Conservation (phyloP, 2,113 vertebrate genomes). For the Anser brachyrhynchus region DNA sequence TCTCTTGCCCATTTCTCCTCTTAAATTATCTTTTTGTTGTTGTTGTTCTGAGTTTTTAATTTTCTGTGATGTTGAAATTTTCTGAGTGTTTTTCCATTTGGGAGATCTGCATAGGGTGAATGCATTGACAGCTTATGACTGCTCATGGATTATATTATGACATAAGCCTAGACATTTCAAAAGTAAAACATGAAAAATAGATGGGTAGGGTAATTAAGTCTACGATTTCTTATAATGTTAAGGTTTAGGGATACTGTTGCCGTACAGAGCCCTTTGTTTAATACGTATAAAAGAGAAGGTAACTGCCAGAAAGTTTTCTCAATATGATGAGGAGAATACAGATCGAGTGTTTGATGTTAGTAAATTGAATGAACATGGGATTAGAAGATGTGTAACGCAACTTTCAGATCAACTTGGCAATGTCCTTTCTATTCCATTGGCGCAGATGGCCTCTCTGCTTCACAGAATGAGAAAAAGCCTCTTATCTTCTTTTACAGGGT, state of each 20-base stretch:
- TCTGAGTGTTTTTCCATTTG: not conserved
- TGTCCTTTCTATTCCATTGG: not conserved
- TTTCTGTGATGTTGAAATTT: not conserved
- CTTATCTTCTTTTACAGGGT: not conserved
- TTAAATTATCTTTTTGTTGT: not conserved
- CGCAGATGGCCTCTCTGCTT: not conserved
- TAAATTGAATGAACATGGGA: not conserved
- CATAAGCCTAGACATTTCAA: constrained; percentile 20
- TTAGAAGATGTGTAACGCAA: not conserved
- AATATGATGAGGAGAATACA: not conserved
- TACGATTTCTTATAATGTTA: not conserved
- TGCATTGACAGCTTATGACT: constrained; percentile 12
- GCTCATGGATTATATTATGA: constrained; percentile 33
- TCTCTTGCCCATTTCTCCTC: not conserved
- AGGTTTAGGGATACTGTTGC: not conserved
- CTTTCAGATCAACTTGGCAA: not conserved
- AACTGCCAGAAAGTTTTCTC: not conserved
- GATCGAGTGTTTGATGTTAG: not conserved
- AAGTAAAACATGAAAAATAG: not conserved
- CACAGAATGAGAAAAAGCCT: not conserved
- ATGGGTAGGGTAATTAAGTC: not conserved
- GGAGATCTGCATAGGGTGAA: constrained; percentile 3
- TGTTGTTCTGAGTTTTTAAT: not conserved
- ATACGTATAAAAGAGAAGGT: not conserved
- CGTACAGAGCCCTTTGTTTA: not conserved